These are phyloP conservation scores for Hipparchia sbordonii DNA, from an alignment of 2,888 invertebrate genomes.

Conservation along the genomic window DNA sequence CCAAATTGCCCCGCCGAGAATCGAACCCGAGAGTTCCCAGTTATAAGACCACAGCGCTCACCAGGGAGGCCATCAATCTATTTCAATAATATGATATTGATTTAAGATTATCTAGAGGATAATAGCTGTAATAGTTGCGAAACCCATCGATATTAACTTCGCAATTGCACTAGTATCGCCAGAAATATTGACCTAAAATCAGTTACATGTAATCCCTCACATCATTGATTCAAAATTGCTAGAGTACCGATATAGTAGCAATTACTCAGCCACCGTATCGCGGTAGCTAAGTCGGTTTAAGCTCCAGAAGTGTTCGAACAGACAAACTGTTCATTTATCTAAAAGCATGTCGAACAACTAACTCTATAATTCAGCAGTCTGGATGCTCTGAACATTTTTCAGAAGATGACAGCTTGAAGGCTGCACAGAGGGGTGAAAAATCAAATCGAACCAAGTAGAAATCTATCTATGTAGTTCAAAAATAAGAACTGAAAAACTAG, in stretches of 20 bases:
- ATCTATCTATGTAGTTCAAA: background rate
- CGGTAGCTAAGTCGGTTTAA: conserved; percentile 48
- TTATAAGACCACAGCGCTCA: too few relatives aligned
- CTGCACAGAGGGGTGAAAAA: conserved; percentile 39
- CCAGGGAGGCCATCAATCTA: background rate
- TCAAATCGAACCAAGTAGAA: conserved; percentile 2
- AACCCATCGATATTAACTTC: background rate
- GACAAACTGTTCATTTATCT: conserved; percentile 65
- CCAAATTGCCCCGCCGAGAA: too few relatives aligned
- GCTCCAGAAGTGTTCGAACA: conserved; percentile 51
- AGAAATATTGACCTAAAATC: conserved; percentile 25
- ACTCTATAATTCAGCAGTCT: conserved; percentile 60
- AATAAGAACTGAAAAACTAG: background rate
- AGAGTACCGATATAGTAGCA: conserved; percentile 56
- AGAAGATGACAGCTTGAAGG: conserved; percentile 48
- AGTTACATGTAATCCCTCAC: conserved; percentile 33
- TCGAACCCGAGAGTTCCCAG: too few relatives aligned
- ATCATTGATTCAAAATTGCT: conserved; percentile 42
- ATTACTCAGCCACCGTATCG: conserved; percentile 58
- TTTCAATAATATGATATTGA: background rate
- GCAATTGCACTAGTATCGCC: conserved; percentile 1
- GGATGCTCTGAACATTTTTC: conserved; percentile 53
- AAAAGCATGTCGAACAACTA: conserved; percentile 62
- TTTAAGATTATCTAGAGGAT: background rate
- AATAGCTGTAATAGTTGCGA: background rate